Conservation (phyloP, 2,888 invertebrate genomes). For the Galeopsomyia nigrocyanea region DNA sequence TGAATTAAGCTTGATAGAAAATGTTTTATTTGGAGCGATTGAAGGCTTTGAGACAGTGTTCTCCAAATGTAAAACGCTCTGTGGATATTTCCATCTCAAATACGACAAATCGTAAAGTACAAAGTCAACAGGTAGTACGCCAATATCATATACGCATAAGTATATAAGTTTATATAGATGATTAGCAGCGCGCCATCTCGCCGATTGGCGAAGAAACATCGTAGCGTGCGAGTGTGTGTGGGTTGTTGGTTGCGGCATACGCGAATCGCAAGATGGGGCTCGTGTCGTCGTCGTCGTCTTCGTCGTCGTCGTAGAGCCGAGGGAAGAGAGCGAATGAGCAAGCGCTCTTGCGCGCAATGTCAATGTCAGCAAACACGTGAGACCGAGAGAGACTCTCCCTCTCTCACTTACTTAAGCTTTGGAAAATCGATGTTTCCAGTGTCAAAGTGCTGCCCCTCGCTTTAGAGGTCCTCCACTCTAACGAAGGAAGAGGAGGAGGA, state of each 20-base stretch:
- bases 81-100: too few species aligned
- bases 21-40: too few species aligned
- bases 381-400: slow-evolving; percentile 50
- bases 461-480: background rate
- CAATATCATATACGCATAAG: too few species aligned
- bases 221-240: slow-evolving; percentile 48
- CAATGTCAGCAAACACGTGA: slow-evolving; percentile 68
- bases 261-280: slow-evolving; percentile 58
- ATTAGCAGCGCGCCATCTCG: slow-evolving; percentile 56
- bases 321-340: background rate
- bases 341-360: slow-evolving; percentile 63
- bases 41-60: too few species aligned
- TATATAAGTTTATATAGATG: too few species aligned
- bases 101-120: too few species aligned
- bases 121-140: slow-evolving; percentile 21
- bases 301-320: slow-evolving; percentile 1
- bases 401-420: too few species aligned
- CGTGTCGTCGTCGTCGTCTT: slow-evolving; percentile 45
- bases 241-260: slow-evolving; percentile 49
- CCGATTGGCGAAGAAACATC: slow-evolving; percentile 52
- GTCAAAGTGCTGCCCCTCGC: slow-evolving; percentile 51
- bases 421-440: slow-evolving; percentile 65
- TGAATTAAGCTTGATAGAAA: too few species aligned
- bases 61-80: too few species aligned
- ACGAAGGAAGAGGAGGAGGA: background rate